Base-by-base conservation (phyloP, 1,140 invertebrate species). In the Bombus waltoni region DNA sequence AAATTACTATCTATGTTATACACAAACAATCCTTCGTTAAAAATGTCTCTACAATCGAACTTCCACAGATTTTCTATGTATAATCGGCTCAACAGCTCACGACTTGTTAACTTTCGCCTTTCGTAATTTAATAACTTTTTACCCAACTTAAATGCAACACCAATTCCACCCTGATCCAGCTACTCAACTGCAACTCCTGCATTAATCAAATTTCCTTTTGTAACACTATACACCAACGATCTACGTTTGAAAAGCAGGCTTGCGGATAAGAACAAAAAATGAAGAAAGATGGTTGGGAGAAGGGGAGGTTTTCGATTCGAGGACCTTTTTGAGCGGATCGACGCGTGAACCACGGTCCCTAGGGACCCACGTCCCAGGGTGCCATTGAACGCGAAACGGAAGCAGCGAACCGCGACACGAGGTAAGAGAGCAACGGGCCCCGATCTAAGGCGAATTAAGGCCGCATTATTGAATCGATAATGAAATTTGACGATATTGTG, bases 401-500 rank as follows among this genome's bases (percentile, higher is more conserved):
- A 57, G 68, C 83, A 76, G 74, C 74, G 85, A 86, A 53, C 84
- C 85, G 77, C 80, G 77, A 82, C 59, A 80, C 82, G 40, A 66
- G 81, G 74, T 40, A 81, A 75, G 82, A 78, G 75, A 73, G 78
- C 82, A 74, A 76, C 82, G 70, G 57, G 40, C n/a, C 81, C 73
- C 57, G 73, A 44, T 40, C 68, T 74, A 75, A 83, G 74, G 74
- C 91, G 92, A 94, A 95, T 95, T 93, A 95, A 95, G 91, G 90
- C 90, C 86, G 92, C 91, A 94, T 95, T 95, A 95, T 95, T 93
- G 93, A 91, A 89, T 93, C 94, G 94, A 95, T 95, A 95, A 95
- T 94, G 95, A 95, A 95, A 95, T 95, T 95, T 94, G 93, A 95
- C 93, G 94, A 95, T 94, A 94, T 94, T 94, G 94, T 95, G 92